Base-by-base conservation (phyloP, 2,888 invertebrate genomes). In the Candidula unifasciata region DNA sequence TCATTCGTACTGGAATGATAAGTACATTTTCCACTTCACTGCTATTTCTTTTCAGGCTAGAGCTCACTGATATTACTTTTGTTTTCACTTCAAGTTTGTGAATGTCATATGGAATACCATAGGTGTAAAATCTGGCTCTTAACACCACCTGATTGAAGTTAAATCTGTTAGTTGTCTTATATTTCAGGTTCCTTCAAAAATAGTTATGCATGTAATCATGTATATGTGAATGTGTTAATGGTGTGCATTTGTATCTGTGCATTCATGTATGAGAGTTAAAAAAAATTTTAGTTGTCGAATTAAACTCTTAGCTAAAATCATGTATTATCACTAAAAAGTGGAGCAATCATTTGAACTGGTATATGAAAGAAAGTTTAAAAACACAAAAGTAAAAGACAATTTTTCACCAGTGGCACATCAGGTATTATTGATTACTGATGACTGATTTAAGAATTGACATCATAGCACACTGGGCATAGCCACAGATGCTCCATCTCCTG, bases 61-160 rank as follows among this genome's bases (percentile, higher is more conserved):
- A 66, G 71, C 89, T 89, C 18, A 87, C 87, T 3, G 90, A 86
- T 3, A 76, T 83, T 24, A 85, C 89, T 18, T 82, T 84, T 71
- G 88, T 68, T 13, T 71, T 71, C 37, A 90, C 66, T 8, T 84
- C 73, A 68, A 90, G 85, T 18, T 84, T 54, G 18, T 82, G 60
- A 30, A 85, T 21, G 35, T 83, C 82, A 71, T 86, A 87, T 18
- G 87, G 85, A 52, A 33, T 82, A 64, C 68, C 84, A 64, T 69
- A 82, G 18, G 77, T 87, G 57, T 76, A 86, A 80, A 80, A 85
- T 33, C 69, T 88, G 84, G 82, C 87, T 78, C 68, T 84, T 66
- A 86, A 87, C 52, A 69, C 78, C 13, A 80, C 87, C 69, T 82
- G 52, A 57, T 13, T 1, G 35, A 16, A 33, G 27, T 10, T 16